Percentiles rank a stretch among this genome's conserved stretches.
phyloP scores from a whole-genome alignment of 2,113 vertebrate genomes.

The Erpornis zantholeuca region DNA sequence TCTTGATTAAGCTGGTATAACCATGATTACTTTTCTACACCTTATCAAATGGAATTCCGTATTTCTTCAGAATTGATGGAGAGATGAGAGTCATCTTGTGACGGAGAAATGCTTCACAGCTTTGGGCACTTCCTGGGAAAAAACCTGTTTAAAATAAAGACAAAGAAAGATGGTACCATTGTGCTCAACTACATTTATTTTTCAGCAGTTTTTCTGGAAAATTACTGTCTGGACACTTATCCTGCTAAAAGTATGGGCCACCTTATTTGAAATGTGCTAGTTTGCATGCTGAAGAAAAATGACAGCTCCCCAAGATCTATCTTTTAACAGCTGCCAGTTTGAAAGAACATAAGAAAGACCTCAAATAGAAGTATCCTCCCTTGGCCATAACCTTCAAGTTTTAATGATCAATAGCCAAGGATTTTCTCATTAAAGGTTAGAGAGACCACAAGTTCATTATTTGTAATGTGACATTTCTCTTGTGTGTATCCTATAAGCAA shows the following conservation, averaged over 20 bases:
- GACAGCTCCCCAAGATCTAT: background rate
- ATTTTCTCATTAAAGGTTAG: background rate
- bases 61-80: slow-evolving; percentile 95
- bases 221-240: background rate
- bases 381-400: background rate
- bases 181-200: background rate
- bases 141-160: slow-evolving; percentile 81
- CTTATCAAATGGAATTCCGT: slow-evolving; percentile 94
- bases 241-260: background rate
- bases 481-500: background rate
- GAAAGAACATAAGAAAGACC: background rate
- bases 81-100: slow-evolving; percentile 99
- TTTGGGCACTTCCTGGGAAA: slow-evolving; percentile 96
- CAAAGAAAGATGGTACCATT: background rate
- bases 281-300: background rate
- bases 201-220: background rate
- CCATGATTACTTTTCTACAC: slow-evolving; percentile 50
- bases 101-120: slow-evolving; percentile 95
- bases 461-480: background rate
- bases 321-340: background rate
- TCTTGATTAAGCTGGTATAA: background rate
- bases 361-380: background rate
- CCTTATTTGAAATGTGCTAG: background rate
- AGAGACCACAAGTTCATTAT: background rate
- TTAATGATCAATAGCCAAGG: background rate